Evolutionary conservation across 2,113 vertebrate species (phyloP).

Genomic region (Mesembrinibis cayennensis): DNA sequence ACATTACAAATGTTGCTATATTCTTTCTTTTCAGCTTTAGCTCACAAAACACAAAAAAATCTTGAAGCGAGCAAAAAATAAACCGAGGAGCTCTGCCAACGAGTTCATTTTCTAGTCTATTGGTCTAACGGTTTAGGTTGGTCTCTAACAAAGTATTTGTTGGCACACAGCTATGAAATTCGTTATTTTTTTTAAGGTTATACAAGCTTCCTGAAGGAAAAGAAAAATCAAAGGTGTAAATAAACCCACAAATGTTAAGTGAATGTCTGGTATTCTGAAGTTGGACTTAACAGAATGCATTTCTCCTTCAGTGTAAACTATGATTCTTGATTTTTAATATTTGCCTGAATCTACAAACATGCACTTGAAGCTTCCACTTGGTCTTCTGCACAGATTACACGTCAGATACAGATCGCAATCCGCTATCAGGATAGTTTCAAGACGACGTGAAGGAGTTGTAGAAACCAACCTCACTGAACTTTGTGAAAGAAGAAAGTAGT

Average conservation of each 20-base stretch:
- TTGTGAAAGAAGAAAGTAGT: not conserved
- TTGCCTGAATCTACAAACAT: not conserved
- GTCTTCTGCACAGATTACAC: not conserved
- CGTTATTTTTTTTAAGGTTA: not conserved
- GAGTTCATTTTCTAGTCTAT: not conserved
- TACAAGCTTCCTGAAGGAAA: slow-evolving; percentile 47
- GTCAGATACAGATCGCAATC: not conserved
- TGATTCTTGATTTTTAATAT: not conserved
- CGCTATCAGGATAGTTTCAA: not conserved
- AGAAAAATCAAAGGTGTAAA: slow-evolving; percentile 45
- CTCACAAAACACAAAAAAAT: not conserved
- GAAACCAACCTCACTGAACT: not conserved
- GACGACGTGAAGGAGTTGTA: not conserved
- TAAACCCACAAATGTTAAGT: slow-evolving; percentile 24
- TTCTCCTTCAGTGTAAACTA: not conserved
- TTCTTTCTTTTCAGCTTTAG: not conserved
- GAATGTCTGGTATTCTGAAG: slow-evolving; percentile 3
- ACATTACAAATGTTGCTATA: not conserved
- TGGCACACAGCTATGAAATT: not conserved
- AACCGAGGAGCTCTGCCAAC: not conserved
- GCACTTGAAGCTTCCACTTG: not conserved
- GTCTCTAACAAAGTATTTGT: not conserved
- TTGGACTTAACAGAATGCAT: not conserved
- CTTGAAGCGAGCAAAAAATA: not conserved
- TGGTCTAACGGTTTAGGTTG: not conserved